phyloP scores from a whole-genome alignment of 2,113 vertebrate genomes.

The Balaenoptera acutorostrata region DNA sequence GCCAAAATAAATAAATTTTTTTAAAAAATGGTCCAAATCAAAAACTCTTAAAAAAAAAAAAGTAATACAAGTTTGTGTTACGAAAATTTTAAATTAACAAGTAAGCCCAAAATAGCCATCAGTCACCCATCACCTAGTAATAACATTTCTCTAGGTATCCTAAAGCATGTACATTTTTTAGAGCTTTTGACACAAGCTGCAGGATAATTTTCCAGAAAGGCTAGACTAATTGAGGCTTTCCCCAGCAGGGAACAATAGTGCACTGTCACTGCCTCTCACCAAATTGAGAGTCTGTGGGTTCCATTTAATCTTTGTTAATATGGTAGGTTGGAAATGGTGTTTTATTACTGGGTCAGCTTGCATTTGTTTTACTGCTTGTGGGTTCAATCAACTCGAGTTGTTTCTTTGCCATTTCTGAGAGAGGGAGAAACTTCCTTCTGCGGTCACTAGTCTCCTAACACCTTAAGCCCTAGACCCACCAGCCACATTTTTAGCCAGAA shows the following conservation, averaged over 20 bases:
- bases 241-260: not conserved
- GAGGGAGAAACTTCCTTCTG: not conserved
- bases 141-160: not conserved
- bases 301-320: slow-evolving; percentile 13
- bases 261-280: not conserved
- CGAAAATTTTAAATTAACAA: slow-evolving; percentile 3
- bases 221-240: not conserved
- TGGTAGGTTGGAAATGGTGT: not conserved
- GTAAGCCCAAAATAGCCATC: not conserved
- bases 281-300: not conserved
- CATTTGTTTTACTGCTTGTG: not conserved
- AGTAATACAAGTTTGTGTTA: not conserved
- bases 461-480: not conserved
- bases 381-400: not conserved
- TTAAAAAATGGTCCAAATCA: too few species aligned
- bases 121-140: not conserved
- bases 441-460: not conserved
- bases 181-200: not conserved
- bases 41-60: not conserved
- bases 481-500: not conserved
- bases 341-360: not conserved
- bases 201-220: not conserved
- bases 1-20: too few species aligned
- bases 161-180: not conserved
- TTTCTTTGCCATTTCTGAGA: not conserved